Conservation (phyloP, 2,797 vertebrate species). For the Alcedo atthis region DNA sequence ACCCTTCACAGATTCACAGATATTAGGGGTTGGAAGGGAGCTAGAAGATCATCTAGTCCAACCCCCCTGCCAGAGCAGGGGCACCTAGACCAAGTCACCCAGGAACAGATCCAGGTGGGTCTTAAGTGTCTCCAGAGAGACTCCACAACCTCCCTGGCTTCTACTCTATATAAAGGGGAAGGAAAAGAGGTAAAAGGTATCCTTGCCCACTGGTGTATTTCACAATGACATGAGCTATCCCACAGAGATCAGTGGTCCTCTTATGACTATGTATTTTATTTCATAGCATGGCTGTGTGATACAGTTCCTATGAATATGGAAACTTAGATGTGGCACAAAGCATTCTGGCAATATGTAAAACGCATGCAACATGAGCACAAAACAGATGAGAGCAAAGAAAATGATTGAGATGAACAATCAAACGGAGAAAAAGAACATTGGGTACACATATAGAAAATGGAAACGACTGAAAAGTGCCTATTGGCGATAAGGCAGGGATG, state of each 20-base stretch:
- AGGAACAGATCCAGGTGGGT: too few relatives aligned
- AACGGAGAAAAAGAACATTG: slow-evolving; percentile 19
- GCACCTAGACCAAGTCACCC: too few relatives aligned
- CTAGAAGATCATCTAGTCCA: too few relatives aligned
- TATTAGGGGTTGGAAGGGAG: too few relatives aligned
- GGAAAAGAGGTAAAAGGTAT: neutral
- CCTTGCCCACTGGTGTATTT: neutral
- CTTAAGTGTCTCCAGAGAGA: too few relatives aligned
- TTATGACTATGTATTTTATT: neutral
- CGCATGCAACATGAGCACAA: neutral
- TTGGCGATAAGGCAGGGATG: slow-evolving; percentile 31
- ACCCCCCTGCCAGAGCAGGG: too few relatives aligned
- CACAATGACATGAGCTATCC: neutral
- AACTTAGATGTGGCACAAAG: neutral
- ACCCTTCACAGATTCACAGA: neutral
- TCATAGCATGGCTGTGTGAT: neutral
- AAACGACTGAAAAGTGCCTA: slow-evolving; percentile 47
- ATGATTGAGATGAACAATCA: slow-evolving; percentile 12
- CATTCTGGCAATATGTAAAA: slow-evolving; percentile 9
- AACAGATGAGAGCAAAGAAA: slow-evolving; percentile 40
- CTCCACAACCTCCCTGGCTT: neutral
- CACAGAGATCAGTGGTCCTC: neutral
- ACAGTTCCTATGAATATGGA: slow-evolving; percentile 14
- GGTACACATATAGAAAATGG: slow-evolving; percentile 27
- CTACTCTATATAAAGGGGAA: neutral